Evolutionary conservation across 1,140 invertebrate species (phyloP).

Genomic region (Sinella curviseta): DNA sequence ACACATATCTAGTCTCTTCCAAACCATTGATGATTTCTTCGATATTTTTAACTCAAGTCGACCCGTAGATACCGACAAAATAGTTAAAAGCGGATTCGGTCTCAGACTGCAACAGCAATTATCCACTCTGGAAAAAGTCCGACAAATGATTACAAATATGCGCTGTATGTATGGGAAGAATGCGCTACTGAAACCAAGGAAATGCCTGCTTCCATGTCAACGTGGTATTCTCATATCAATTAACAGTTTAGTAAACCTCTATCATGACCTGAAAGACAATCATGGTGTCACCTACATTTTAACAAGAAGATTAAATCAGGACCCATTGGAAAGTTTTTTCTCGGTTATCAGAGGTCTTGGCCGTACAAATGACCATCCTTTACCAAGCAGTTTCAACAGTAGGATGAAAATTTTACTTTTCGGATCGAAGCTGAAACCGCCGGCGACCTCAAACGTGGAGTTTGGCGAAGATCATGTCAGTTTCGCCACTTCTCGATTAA

Average conservation of each 20-base stretch:
- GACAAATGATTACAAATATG: not conserved
- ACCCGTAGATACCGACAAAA: not conserved
- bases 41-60: not conserved
- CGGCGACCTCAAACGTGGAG: constrained; percentile 12
- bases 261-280: constrained; percentile 23
- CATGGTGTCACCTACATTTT: constrained; percentile 35
- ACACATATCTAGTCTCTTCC: not conserved
- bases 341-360: constrained; percentile 40
- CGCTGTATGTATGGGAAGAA: not conserved
- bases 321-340: constrained; percentile 45
- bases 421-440: constrained; percentile 17
- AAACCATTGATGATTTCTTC: not conserved
- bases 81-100: not conserved
- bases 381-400: constrained; percentile 27
- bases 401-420: constrained; percentile 38
- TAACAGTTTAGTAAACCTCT: constrained; percentile 32
- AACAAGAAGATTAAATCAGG: constrained; percentile 42
- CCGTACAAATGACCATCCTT: constrained; percentile 31
- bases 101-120: not conserved
- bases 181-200: not conserved
- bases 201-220: constrained; percentile 35
- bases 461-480: not conserved
- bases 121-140: not conserved
- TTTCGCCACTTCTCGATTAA: constrained; percentile 1
- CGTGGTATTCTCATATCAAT: constrained; percentile 42